Conservation (phyloP, 2,888 invertebrate genomes). For the Zygaena filipendulae region DNA sequence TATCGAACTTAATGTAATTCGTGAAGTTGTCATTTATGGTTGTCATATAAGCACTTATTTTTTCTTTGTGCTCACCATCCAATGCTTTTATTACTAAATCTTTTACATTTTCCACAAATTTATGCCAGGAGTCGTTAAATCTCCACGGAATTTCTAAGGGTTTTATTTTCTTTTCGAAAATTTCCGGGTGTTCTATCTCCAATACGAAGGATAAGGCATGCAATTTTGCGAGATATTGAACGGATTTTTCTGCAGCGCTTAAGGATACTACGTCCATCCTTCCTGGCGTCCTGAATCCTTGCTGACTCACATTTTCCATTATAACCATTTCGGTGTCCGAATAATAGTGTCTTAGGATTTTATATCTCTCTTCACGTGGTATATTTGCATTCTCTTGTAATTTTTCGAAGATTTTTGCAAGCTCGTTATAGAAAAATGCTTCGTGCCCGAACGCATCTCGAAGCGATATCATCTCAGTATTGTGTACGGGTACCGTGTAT, state of each 20-base stretch:
- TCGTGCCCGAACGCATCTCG: slow-evolving; percentile 24
- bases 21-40: too few relatives aligned
- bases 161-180: slow-evolving; percentile 22
- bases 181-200: slow-evolving; percentile 20
- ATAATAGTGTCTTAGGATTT: slow-evolving; percentile 25
- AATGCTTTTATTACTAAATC: too few relatives aligned
- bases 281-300: slow-evolving; percentile 21
- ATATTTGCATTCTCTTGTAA: slow-evolving; percentile 28
- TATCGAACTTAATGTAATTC: too few relatives aligned
- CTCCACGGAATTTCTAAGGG: slow-evolving; percentile 3
- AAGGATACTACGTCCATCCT: slow-evolving; percentile 21
- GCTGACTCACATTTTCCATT: slow-evolving; percentile 29
- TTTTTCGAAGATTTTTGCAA: slow-evolving; percentile 22
- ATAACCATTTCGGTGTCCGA: slow-evolving; percentile 26
- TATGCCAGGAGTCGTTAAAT: slow-evolving; percentile 14
- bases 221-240: slow-evolving; percentile 23
- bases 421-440: slow-evolving; percentile 25
- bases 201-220: slow-evolving; percentile 24
- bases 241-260: slow-evolving; percentile 20
- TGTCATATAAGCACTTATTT: too few relatives aligned
- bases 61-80: too few relatives aligned
- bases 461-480: slow-evolving; percentile 20
- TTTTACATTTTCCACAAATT: slow-evolving; percentile 12
- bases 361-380: slow-evolving; percentile 26
- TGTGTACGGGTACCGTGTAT: slow-evolving; percentile 17